A percentile compares a stretch with the other conserved stretches of the same genome.
phyloP scores from a whole-genome alignment of 2,888 invertebrate genomes.

The Monopis laevigella region DNA sequence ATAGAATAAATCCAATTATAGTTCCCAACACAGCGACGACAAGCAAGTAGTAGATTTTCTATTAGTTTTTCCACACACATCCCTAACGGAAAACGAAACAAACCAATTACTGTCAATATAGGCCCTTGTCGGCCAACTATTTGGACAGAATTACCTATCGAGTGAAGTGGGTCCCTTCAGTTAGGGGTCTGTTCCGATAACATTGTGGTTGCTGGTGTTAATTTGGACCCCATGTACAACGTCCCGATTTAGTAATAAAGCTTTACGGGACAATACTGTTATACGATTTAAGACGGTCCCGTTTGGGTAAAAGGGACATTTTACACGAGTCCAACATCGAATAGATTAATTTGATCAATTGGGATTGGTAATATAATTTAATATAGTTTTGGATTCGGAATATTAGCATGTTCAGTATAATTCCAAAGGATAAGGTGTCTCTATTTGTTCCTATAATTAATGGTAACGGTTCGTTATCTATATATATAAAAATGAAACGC shows the following conservation, averaged over 20 bases:
- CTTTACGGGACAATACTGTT: slow-evolving; percentile 35
- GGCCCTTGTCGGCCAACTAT: slow-evolving; percentile 33
- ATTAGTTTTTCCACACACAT: slow-evolving; percentile 9
- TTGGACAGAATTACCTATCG: slow-evolving; percentile 40
- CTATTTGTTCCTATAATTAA: no score
- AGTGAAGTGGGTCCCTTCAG: slow-evolving; percentile 24
- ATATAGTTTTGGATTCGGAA: no score
- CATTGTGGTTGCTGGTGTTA: slow-evolving; percentile 40
- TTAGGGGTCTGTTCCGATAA: slow-evolving; percentile 28
- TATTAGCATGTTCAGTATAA: no score
- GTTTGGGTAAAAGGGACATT: slow-evolving; percentile 1
- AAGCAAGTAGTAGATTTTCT: slow-evolving; percentile 8
- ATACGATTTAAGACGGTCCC: slow-evolving; percentile 5
- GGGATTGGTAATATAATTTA: not conserved
- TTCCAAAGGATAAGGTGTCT: no score
- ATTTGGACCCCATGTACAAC: slow-evolving; percentile 40
- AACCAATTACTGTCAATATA: slow-evolving; percentile 43
- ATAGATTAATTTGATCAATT: not conserved
- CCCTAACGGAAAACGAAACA: slow-evolving; percentile 22
- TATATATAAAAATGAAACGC: no score
- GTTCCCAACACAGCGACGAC: slow-evolving; percentile 17
- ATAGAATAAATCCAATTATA: slow-evolving; percentile 23
- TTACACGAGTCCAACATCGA: not conserved
- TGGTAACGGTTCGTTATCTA: no score
- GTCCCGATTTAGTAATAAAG: slow-evolving; percentile 36